Base-by-base conservation (phyloP, 1,140 invertebrate genomes). In the roundworm (Caenorhabditis elegans) region DNA sequence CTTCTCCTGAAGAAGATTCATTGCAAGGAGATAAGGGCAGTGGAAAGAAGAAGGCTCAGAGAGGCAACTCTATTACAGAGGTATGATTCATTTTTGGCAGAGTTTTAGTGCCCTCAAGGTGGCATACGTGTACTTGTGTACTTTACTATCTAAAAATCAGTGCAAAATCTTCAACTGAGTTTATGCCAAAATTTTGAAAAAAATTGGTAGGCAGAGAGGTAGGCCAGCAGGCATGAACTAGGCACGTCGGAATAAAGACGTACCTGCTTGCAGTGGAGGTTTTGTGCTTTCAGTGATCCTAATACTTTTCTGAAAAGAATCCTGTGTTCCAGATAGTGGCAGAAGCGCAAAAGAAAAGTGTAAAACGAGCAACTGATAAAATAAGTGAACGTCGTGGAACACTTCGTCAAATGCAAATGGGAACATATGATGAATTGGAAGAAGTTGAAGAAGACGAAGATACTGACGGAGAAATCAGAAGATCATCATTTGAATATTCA, bases 401-500 rank as follows among this genome's bases (percentile, higher is more conserved):
- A 19, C 60, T 70, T 36, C 60, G 60, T 11, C 60, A 70, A 70
- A 70, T 70, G 60, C 60, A 70, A 39, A 70, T 70, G 60, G 60
- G 60, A 70, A 70, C 60, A 11, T 70, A 70, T 43, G 60, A 70
- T 70, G 60, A 70, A 43, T 11, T 70, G n/a, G 60, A 70, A 39
- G 60, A 70, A 70, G 60, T 70, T 36, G 60, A 70, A 70, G 60
- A 70, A 70, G 60, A 70, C n/a, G 60, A 70, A 2, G 60, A 70
- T 39, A 70, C 60, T 31, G 60, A 70, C 43, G 60, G 19, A 70
- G 60, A 70, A 39, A 28, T 70, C 11, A 15, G 60, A 43, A 36
- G 60, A 24, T 39, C 60, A 17, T 70, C 60, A 24, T 39, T 70
- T 70, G 60, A 70, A 22, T 70, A 70, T 70, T 70, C 60, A 39